These are phyloP conservation scores for Gymnothorax reevesii DNA, from an alignment of 2,797 vertebrate species.

Conservation along the genomic window DNA sequence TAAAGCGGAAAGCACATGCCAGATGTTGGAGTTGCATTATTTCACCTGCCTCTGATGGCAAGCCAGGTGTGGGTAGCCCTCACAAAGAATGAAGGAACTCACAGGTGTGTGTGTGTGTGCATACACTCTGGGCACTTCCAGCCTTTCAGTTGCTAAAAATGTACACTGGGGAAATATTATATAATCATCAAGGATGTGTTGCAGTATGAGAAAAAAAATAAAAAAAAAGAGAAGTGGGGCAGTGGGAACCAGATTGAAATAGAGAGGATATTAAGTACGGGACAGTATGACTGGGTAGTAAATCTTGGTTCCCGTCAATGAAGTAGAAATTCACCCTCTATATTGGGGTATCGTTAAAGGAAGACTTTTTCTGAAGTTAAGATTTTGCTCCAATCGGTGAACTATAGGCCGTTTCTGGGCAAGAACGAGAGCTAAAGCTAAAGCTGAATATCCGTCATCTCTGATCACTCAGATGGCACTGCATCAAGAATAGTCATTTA, in stretches of 20 bases:
- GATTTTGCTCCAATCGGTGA: constrained; percentile 37
- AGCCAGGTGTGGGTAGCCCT: constrained; percentile 24
- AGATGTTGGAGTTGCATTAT: not conserved
- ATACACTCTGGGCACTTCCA: not conserved
- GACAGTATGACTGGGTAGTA: not conserved
- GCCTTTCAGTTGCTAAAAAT: constrained; percentile 11
- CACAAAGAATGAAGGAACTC: constrained; percentile 11
- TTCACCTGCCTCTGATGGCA: not conserved
- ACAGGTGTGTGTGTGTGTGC: not conserved
- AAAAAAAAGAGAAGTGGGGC: not conserved
- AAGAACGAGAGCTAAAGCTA: too few relatives aligned
- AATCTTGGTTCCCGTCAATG: constrained; percentile 34
- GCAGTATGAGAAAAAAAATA: constrained; percentile 17
- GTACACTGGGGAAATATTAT: constrained; percentile 23
- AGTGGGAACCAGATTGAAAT: not conserved
- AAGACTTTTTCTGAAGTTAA: constrained; percentile 36
- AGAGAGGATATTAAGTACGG: constrained; percentile 17
- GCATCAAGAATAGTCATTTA: too few relatives aligned
- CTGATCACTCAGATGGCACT: too few relatives aligned
- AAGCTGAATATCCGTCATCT: too few relatives aligned
- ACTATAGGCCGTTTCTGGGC: constrained; percentile 52
- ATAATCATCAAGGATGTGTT: constrained; percentile 8
- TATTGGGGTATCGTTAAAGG: constrained; percentile 42
- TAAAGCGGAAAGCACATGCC: not conserved
- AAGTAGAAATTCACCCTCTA: constrained; percentile 28